Percentiles rank a stretch among this genome's conserved stretches.
These are phyloP conservation scores for Sarcophilus harrisii DNA, from an alignment of 2,797 vertebrate genomes.

Conservation along the genomic window DNA sequence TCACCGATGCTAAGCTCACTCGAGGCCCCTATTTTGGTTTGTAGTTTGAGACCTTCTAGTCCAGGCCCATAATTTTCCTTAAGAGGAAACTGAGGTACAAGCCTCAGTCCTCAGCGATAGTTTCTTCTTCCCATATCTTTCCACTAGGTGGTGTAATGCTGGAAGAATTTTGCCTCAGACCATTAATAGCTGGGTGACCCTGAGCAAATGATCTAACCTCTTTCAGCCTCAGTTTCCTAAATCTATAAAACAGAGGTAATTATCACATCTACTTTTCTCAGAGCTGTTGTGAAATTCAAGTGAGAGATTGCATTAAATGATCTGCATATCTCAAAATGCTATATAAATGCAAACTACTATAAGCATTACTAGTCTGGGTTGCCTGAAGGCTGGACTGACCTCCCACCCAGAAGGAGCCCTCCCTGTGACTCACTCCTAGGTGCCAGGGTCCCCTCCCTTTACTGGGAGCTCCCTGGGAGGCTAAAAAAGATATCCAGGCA, in stretches of 20 bases:
- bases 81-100: background rate
- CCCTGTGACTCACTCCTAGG: background rate
- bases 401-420: accelerated
- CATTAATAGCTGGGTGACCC: background rate
- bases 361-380: background rate
- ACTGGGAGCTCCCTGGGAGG: background rate
- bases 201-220: background rate
- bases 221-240: background rate
- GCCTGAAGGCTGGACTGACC: background rate
- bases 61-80: background rate
- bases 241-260: background rate
- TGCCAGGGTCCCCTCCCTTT: background rate
- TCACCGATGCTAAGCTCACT: background rate
- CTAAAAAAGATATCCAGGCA: background rate
- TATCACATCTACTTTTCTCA: background rate
- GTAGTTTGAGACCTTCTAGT: background rate
- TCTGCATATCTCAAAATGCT: background rate
- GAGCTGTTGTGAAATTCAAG: background rate
- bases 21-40: background rate
- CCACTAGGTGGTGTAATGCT: background rate
- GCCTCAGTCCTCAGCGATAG: background rate
- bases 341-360: background rate
- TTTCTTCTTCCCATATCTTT: background rate
- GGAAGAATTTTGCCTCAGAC: background rate
- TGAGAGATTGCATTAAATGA: background rate